Base-by-base conservation (phyloP, 2,113 vertebrate species). In the Cacatua alba region DNA sequence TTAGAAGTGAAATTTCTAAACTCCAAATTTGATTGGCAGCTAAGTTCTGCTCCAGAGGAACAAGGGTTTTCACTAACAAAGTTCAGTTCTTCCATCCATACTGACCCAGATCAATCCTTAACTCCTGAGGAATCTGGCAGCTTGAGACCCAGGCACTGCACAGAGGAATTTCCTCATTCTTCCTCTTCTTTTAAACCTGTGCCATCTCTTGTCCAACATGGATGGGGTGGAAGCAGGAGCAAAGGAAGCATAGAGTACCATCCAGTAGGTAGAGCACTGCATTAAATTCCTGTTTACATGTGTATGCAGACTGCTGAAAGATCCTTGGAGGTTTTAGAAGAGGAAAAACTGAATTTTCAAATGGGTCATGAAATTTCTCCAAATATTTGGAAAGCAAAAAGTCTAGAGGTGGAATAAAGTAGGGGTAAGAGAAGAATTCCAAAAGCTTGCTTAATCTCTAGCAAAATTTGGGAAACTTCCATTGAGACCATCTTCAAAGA, bases 121-220 rank as follows among this genome's bases (percentile, higher is more conserved):
- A 33, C 13, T 23, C 21, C 74, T 49, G 19, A 68, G 74, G 46
- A 68, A 2, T 17, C 15, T 18, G 62, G 48, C 52, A 68, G 43
- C 28, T 19, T 8, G 51, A 70, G 64, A 77, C 39, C 13, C 71
- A 65, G 71, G 76, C 9, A 5, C 13, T 49, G 64, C 4, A 2
- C 14, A 28, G 69, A 67, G 53, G 17, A 33, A 25, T 44, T 74
- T 21, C 49, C 43, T 78, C 3, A 0, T 35, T 29, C 20, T 44
- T 76, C 49, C 53, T 44, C 23, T 71, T 11, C 23, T 10, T 5
- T 6, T 55, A 53, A 13, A 17, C 9, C 69, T 65, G 11, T 41
- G 26, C 43, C n/a, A 14, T 68, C 20, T 48, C 46, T n/a, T 62
- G 14, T 37, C 44, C 62, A 10, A 2, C 3, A 1, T 0, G 1